Evolutionary conservation across 2,113 vertebrate species (phyloP).

Genomic region (Tricholaema leucomelas): DNA sequence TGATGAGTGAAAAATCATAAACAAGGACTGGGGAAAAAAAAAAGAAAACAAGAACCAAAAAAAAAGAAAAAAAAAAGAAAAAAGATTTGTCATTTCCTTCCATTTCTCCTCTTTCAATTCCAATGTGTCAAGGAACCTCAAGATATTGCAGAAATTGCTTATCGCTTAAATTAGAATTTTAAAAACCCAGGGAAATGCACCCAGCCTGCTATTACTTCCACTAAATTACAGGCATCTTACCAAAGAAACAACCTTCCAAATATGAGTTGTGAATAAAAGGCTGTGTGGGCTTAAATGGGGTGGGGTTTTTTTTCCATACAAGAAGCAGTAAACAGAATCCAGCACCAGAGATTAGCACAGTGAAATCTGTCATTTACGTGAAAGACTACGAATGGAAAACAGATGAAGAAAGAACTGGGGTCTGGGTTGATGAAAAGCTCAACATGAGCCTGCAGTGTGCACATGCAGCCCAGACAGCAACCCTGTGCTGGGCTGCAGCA

Average conservation of each 20-base stretch:
- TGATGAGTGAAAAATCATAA: constrained; percentile 41
- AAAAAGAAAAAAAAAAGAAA: neutral
- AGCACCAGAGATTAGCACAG: neutral
- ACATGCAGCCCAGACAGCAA: no score
- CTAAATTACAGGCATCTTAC: constrained; percentile 65
- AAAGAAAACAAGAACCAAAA: neutral
- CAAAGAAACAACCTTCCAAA: constrained; percentile 67
- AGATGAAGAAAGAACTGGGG: constrained; percentile 22
- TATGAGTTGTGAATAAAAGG: constrained; percentile 37
- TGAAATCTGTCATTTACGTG: constrained; percentile 4
- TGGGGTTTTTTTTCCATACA: constrained; percentile 30
- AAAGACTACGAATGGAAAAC: constrained; percentile 5
- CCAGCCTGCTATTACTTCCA: constrained; percentile 72
- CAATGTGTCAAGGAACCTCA: constrained; percentile 48
- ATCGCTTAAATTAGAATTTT: constrained; percentile 68
- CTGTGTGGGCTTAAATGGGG: constrained; percentile 1
- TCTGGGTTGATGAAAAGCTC: no score
- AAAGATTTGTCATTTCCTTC: constrained; percentile 29
- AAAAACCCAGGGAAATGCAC: constrained; percentile 65
- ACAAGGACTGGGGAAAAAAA: neutral
- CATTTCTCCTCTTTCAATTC: constrained; percentile 26
- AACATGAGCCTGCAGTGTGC: no score
- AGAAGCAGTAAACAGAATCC: constrained; percentile 28
- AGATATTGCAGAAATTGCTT: constrained; percentile 60
- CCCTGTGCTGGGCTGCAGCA: no score